Evolutionary conservation across 1,140 invertebrate species (phyloP), one percentile per base, ranked within the genome.

Genomic region (Ips nitidus): DNA sequence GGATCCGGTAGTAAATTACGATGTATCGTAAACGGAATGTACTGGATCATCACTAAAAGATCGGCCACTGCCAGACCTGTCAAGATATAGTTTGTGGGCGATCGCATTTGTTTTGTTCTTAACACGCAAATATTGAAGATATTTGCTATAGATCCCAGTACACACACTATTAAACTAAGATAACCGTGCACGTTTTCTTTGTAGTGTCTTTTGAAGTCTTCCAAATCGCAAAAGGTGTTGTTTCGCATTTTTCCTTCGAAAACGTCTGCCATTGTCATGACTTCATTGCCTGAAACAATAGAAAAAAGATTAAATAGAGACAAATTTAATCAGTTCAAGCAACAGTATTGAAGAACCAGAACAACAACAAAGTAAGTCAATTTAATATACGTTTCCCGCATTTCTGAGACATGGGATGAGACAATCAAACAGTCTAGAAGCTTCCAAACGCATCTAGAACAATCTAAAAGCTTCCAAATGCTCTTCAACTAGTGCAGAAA

Each of bases 91-190:
- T 95, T 96, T 2, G 93, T 94, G 0, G 94, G 88, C 1, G 91
- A 92, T 47, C 85, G 82, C 94, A 98, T 97, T n/a, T 94, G 87
- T 56, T 70, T 70, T 7, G 68, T 70, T 0, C 94, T 94, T 22
- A 99, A 82, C 1, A 99, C 95, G 22, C 91, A 89, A 41, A 99
- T 95, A 82, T 98, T 99, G 63, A 98, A 86, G 1, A 92, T 85
- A 79, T 99, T 99, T 52, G 95, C 93, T n/a, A 97, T 86, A 2
- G 94, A 94, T 52, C 97, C 97, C 76, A 98, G 91, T 22, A 94
- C 83, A 80, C 97, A 98, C 42, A 99, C 94, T 1, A 89, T 72
- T 1, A 94, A 53, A 52, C 70, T 71, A 8, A 71, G 60, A 52
- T 71, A 71, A 39, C 70, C 70, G 50, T 71, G 70, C 41, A 71